Conservation (phyloP, 30 jellyfish, hydroid and myxozoan genomes). For the Turritopsis rubra region DNA sequence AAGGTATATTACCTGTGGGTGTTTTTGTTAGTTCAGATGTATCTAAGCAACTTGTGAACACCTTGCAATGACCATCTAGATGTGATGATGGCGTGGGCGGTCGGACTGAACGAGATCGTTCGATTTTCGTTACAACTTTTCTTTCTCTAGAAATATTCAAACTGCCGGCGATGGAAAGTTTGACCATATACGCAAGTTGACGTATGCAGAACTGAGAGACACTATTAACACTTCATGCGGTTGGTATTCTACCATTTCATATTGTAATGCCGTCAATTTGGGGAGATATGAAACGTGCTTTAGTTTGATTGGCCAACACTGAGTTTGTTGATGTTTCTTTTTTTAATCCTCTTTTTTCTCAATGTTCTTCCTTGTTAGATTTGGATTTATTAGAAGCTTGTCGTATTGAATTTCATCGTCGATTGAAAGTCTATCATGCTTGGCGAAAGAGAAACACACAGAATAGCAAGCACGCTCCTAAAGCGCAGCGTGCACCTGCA, state of each 20-base stretch:
- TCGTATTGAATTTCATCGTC: constrained; percentile 90
- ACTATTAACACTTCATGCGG: constrained; percentile 93
- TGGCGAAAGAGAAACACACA: constrained; percentile 91
- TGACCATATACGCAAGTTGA: constrained; percentile 66
- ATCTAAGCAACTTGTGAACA: no score
- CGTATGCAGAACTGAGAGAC: constrained; percentile 81
- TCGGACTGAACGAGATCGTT: no score
- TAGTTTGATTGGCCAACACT: no score
- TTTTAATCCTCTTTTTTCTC: no score
- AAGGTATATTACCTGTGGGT: no score
- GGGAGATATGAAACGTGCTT: neutral
- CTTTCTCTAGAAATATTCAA: constrained; percentile 3
- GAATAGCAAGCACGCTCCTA: constrained; percentile 42
- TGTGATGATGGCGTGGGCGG: no score
- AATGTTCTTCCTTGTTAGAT: constrained; percentile 51
- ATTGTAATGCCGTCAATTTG: neutral
- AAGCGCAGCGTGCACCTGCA: constrained; percentile 91
- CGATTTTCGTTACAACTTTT: neutral
- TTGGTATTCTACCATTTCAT: constrained; percentile 8
- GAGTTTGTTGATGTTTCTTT: no score
- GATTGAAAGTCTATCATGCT: constrained; percentile 92
- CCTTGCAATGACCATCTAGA: no score
- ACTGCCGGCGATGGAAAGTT: constrained; percentile 10
- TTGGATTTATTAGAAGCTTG: constrained; percentile 81
- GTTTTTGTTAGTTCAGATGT: no score